Evolutionary conservation across 2,113 vertebrate species (phyloP).

Genomic region (Poeciliopsis turrubarensis): DNA sequence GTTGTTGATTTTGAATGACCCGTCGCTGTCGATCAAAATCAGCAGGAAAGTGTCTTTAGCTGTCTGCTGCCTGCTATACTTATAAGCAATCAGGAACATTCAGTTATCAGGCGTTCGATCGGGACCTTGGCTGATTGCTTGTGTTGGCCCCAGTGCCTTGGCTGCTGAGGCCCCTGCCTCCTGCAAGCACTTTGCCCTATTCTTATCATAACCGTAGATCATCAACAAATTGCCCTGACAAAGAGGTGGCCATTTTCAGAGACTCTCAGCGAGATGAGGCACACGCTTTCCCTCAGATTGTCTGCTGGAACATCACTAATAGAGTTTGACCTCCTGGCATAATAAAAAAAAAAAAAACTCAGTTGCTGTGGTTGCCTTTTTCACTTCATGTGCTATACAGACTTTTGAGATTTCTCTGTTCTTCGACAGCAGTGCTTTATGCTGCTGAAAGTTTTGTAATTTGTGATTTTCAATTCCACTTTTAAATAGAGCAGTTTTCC

Average conservation of each 20-base stretch:
- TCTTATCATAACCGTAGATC: slow-evolving; percentile 75
- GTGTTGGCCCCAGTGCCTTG: slow-evolving; percentile 44
- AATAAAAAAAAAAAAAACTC: slow-evolving; percentile 43
- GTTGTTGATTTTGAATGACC: slow-evolving; percentile 50
- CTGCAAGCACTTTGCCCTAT: slow-evolving; percentile 52
- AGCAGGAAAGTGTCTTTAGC: slow-evolving; percentile 50
- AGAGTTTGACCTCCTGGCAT: slow-evolving; percentile 65
- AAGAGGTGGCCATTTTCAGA: slow-evolving; percentile 57
- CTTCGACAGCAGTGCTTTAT: neutral
- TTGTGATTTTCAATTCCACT: neutral
- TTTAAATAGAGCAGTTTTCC: neutral
- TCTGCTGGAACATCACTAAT: slow-evolving; percentile 59
- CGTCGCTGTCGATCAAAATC: slow-evolving; percentile 70
- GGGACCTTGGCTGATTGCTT: slow-evolving; percentile 66
- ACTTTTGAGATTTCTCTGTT: slow-evolving; percentile 26
- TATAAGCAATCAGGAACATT: slow-evolving; percentile 71
- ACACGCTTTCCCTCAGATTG: slow-evolving; percentile 48
- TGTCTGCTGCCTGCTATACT: slow-evolving; percentile 46
- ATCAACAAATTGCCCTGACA: slow-evolving; percentile 72
- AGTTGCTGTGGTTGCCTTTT: slow-evolving; percentile 31
- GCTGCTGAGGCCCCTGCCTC: slow-evolving; percentile 34
- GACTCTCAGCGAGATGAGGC: slow-evolving; percentile 52
- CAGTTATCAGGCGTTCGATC: slow-evolving; percentile 72
- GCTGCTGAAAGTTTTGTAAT: slow-evolving; percentile 5
- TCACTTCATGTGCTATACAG: slow-evolving; percentile 14